Base-by-base conservation (phyloP, 1,140 invertebrate species). In the Sycophila sp. region DNA sequence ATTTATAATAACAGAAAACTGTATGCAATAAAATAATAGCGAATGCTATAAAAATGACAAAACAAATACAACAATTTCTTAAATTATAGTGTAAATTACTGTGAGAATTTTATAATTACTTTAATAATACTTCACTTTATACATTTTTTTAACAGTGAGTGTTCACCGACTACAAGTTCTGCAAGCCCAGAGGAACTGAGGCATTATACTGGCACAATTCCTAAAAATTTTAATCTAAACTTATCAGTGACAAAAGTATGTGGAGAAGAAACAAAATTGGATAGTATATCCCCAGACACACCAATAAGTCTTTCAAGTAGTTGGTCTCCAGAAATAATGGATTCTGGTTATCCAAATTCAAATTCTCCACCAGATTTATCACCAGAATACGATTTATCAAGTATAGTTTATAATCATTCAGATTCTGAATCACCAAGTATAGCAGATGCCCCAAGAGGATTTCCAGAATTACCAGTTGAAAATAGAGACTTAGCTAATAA, bases 401-500 rank as follows among this genome's bases (percentile, higher is more conserved):
- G 75, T 38, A 79, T 81, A 65, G 69, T 73, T 8, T 73, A 81
- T 6, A 79, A 78, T 73, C 72, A 73, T 17, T 74, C 76, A 64
- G 80, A 80, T 58, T 75, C 76, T 0, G 78, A 82, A 47, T 78
- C 78, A 10, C 66, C 78, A 8, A 82, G 76, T 34, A 56, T 79
- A 30, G 75, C 73, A 0, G 78, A 83, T 65, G 73, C 59, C 11
- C 78, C 78, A 3, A 74, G 74, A 55, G 45, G 10, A 51, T 55
- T 75, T 22, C 77, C 80, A n/a, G 68, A 73, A 17, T 65, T 79
- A 1, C 86, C 88, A 79, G 62, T 80, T 2, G 86, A 88, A 79
- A 89, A 89, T 74, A 87, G 87, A 6, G 87, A 89, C 77, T 77
- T 89, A 10, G 87, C 83, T 4, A 89, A 89, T 75, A 89, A 89